Conservation (phyloP, 2,888 invertebrate species). For the Agrochola lychnidis region DNA sequence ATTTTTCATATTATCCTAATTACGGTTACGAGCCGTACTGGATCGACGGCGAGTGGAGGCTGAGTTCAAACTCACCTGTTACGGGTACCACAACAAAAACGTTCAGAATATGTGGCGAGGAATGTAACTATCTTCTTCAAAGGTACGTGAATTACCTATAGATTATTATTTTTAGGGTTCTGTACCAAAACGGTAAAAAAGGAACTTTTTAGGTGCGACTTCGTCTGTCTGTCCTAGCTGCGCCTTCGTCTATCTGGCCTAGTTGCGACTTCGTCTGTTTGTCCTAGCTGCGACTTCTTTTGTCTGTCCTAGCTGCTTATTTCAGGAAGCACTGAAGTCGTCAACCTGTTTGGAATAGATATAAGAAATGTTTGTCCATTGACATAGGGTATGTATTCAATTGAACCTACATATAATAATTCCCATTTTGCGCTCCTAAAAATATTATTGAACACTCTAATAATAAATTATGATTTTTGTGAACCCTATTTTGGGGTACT, state of each 20-base stretch:
- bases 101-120: slow-evolving; percentile 66
- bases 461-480: background rate
- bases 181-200: background rate
- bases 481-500: background rate
- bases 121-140: slow-evolving; percentile 64
- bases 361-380: background rate
- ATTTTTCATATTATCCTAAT: slow-evolving; percentile 34
- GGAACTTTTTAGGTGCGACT: too few relatives aligned
- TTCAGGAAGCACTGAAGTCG: background rate
- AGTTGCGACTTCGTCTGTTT: background rate
- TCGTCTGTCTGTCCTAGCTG: background rate
- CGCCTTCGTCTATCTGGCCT: too few relatives aligned
- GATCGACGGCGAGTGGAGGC: slow-evolving; percentile 23
- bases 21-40: slow-evolving; percentile 48
- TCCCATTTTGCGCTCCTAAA: background rate
- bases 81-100: slow-evolving; percentile 20
- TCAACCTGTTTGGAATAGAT: background rate
- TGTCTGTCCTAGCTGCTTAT: background rate
- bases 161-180: background rate
- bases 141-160: slow-evolving; percentile 39
- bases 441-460: background rate
- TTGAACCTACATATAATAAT: too few relatives aligned
- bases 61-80: background rate
- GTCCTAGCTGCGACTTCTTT: background rate
- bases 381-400: background rate